A percentile compares a stretch with the other conserved stretches of the same genome.
Conservation (phyloP, 2,113 vertebrate genomes). For the Sciurus niger region DNA sequence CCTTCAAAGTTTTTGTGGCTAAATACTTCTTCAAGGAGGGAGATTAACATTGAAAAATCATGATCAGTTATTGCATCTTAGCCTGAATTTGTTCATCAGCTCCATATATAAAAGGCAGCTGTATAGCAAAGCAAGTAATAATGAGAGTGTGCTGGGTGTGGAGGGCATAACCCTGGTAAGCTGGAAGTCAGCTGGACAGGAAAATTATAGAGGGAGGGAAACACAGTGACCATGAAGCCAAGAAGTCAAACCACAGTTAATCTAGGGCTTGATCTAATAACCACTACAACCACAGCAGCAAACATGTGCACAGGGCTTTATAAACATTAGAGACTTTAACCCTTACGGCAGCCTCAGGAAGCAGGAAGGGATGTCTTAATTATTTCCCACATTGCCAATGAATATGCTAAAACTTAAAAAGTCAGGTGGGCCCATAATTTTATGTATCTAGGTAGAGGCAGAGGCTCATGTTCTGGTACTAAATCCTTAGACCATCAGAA, state of each 20-base stretch:
- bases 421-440: neutral
- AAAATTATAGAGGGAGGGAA: constrained; percentile 33
- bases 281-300: constrained; percentile 17
- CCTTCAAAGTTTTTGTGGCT: neutral
- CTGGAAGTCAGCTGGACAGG: constrained; percentile 17
- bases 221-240: constrained; percentile 25
- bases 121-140: neutral
- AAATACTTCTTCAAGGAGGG: neutral
- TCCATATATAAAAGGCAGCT: constrained; percentile 58
- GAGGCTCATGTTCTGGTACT: neutral
- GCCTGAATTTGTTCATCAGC: constrained; percentile 32
- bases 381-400: neutral
- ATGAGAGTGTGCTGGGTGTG: neutral
- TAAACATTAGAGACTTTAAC: neutral
- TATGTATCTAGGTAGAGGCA: neutral
- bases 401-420: neutral
- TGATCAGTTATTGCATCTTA: constrained; percentile 18
- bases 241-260: constrained; percentile 52
- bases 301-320: neutral
- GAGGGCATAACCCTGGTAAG: neutral
- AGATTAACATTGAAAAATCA: constrained; percentile 28
- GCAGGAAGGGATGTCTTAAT: neutral
- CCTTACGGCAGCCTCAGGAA: neutral
- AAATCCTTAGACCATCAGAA: neutral
- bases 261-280: neutral